Conservation (phyloP, 2,888 invertebrate genomes). For the Andrena bicolor region DNA sequence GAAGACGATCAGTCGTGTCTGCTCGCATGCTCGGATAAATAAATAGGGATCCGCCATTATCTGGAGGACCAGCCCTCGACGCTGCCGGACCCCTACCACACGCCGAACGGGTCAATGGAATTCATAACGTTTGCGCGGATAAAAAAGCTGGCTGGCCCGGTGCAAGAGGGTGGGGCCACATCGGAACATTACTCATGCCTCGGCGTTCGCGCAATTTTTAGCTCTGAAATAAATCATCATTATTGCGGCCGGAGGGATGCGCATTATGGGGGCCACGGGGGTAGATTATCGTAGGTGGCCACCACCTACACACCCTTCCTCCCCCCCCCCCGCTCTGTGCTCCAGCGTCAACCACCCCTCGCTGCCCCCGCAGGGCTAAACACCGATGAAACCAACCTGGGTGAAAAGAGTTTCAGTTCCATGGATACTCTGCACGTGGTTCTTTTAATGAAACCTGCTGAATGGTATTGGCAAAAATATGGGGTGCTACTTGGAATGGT, state of each 20-base stretch:
- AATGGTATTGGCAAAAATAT: neutral
- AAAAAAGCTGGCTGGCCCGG: conserved; percentile 78
- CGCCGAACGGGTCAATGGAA: conserved; percentile 81
- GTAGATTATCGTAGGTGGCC: conserved; percentile 81
- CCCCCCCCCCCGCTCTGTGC: neutral
- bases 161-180: conserved; percentile 79
- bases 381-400: conserved; percentile 49
- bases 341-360: conserved; percentile 8
- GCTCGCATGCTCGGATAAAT: conserved; percentile 79
- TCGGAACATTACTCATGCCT: conserved; percentile 87
- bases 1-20: conserved; percentile 79
- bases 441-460: neutral
- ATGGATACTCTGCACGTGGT: conserved; percentile 4
- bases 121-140: conserved; percentile 81
- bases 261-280: conserved; percentile 81
- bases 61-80: conserved; percentile 79
- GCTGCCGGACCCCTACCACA: conserved; percentile 71
- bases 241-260: conserved; percentile 86
- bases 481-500: neutral
- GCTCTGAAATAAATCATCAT: conserved; percentile 88
- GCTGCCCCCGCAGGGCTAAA: conserved; percentile 44
- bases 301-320: conserved; percentile 59
- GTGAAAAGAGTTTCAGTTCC: conserved; percentile 32
- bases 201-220: conserved; percentile 87
- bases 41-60: conserved; percentile 81